Base-by-base conservation (phyloP, 2,113 vertebrate species). In the Hyla sarda region DNA sequence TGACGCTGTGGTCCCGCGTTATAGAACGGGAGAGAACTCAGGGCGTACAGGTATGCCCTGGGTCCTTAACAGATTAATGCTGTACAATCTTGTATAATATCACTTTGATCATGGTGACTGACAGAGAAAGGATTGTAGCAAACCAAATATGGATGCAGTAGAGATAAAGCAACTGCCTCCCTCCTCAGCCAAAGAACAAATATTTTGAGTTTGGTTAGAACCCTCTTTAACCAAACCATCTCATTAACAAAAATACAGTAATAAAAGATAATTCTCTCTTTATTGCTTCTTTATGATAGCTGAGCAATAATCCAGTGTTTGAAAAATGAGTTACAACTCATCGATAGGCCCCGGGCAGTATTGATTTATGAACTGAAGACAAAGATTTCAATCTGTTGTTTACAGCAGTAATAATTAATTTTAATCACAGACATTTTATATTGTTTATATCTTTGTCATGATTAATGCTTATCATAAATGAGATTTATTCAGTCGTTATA, bases 281-380 rank as follows among this genome's bases (percentile, higher is more conserved):
- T 5, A 71, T 41, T 37, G 34, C 34, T 28, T 34, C 30, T 37
- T 71, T 12, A 23, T 19, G 16, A 34, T 34, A 69, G 17, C 32
- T 11, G 32, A 71, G 67, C 67, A 71, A 71, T 41, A 71, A 71
- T 41, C 67, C 19, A 23, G 34, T 71, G 67, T 41, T 41, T 37
- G 32, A 37, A 69, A 71, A 71, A 37, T 41, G 67, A 71, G 67
- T 34, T 41, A 71, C 1, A 30, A 71, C 30, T 21, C 67, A 71
- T 41, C 67, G 12, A 23, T 23, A 21, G 34, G n/a, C 32, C 19
- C 41, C 67, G 10, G 67, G 67, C 32, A 12, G 23, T 71, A 71
- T 37, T 69, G 34, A 71, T 71, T 71, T 41, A 71, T 71, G 67
- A 41, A 37, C 32, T 71, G 19, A 71, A 71, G 67, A 71, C 67